These are phyloP conservation scores for Acanthurus lineatus DNA, from an alignment of 2,797 vertebrate genomes.

Conservation along the genomic window DNA sequence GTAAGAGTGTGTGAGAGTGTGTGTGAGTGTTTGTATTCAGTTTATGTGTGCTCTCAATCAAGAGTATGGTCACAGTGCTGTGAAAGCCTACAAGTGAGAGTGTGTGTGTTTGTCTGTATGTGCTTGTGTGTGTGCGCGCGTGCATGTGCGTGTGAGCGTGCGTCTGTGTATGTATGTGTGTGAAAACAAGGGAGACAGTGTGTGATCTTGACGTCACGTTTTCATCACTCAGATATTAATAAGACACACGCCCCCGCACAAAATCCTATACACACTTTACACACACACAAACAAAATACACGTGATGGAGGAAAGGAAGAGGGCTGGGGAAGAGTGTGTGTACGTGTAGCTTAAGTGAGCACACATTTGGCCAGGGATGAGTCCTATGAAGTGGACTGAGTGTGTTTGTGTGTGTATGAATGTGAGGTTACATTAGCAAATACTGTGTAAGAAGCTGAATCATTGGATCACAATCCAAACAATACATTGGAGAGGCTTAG, in stretches of 20 bases:
- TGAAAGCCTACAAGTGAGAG: slow-evolving; percentile 59
- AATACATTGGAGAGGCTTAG: slow-evolving; percentile 22
- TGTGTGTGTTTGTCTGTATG: slow-evolving; percentile 30
- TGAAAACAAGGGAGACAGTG: slow-evolving; percentile 82
- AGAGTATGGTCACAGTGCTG: slow-evolving; percentile 51
- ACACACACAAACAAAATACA: slow-evolving; percentile 41
- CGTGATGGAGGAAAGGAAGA: slow-evolving; percentile 16
- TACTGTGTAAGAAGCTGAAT: slow-evolving; percentile 9
- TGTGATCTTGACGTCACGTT: slow-evolving; percentile 78
- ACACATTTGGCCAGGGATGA: slow-evolving; percentile 40
- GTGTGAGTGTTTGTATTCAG: slow-evolving; percentile 21
- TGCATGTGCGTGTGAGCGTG: too few species aligned
- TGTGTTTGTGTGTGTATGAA: slow-evolving; percentile 25
- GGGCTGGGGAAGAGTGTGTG: slow-evolving; percentile 19
- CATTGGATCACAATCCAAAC: slow-evolving; percentile 47
- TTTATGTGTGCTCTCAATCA: slow-evolving; percentile 48
- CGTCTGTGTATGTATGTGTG: not conserved
- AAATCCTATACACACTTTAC: slow-evolving; percentile 27
- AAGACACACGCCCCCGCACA: slow-evolving; percentile 54
- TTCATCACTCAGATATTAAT: slow-evolving; percentile 83
- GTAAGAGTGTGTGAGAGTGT: too few species aligned
- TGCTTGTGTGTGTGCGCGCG: not conserved
- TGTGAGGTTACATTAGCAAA: slow-evolving; percentile 32
- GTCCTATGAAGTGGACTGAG: slow-evolving; percentile 39
- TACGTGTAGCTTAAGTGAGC: slow-evolving; percentile 37